Evolutionary conservation across 2,113 vertebrate genomes (phyloP), one percentile per base, ranked within the genome.

Genomic region (Bufo bufo): DNA sequence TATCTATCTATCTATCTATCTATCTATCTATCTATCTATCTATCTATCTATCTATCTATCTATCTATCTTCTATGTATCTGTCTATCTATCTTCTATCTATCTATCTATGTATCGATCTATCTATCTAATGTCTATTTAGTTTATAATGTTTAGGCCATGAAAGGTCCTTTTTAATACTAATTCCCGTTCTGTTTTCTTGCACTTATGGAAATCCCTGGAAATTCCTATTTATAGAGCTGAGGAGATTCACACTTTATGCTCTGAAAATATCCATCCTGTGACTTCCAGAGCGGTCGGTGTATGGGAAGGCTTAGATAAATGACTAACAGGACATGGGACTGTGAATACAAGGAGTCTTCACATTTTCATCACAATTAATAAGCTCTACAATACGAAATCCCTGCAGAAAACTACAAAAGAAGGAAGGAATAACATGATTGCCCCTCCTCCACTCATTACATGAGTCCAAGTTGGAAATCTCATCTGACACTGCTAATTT

Each of bases 1-100:
- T 47, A 74, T 74, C 71, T 74, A 74, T 74, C 71, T 72, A 43
- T 71, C 33, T 72, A 66, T 66, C 65, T 66, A 71, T 71, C 66
- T 71, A 71, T 71, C 23, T 71, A 71, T 71, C 23, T 71, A 71
- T 71, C 63, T 66, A 66, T 66, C 63, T 66, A 66, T 63, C 17
- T 63, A 19, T 63, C 61, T 7, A 63, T 63, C 14, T 16, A 61
- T 6, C 4, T 52, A 2, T 52, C 5, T 6, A 52, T 52, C 52
- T 52, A 52, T 52, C 4, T 52, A 52, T 52, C 8, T 52, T 52
- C 4, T 52, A 4, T 52, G 8, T 52, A 52, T 52, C 50, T 52
- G 8, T 52, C 50, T 8, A 52, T 52, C 50, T 52, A 52, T 5
- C 8, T 52, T 4, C 4, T 52, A 52, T 52, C 50, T 8, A 52